Base-by-base conservation (phyloP, 2,888 invertebrate genomes). In the Smittia aterrima region DNA sequence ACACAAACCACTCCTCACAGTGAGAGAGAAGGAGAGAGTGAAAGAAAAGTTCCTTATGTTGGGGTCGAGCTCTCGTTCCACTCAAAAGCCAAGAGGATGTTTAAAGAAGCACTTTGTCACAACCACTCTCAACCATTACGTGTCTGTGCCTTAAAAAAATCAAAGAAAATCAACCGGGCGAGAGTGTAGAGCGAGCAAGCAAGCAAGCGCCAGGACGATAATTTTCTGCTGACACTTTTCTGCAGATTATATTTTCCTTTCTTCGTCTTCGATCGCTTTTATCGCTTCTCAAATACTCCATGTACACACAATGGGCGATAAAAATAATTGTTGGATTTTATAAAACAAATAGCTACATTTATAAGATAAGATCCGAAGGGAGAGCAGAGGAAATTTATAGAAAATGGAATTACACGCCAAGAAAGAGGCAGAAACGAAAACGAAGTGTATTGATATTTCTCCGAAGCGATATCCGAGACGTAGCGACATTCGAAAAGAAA, bases 271-370 rank as follows among this genome's bases (percentile, higher is more conserved):
- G 58, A 58, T 58, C 58, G 58, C 58, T 58, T 58, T 58, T 58
- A 58, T 58, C 58, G 58, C 22, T 22, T 58, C 22, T 58, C 22
- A 13, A n/a, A 68, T 22, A 41, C 41, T 47, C 24, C 66, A 40
- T 40, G 24, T 58, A 58, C 54, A 71, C 71, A 73, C 40, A 62
- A 73, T 66, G 47, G 66, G 40, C 64, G 74, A 74, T 74, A 74
- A 74, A 66, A 74, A 74, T 74, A 64, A 74, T 74, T 64, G 74
- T 53, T 66, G 41, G 64, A 66, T 64, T 38, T 74, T 74, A 74
- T 74, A 74, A 74, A 74, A 74, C 74, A 74, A 74, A 74, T 74
- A 74, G 53, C 74, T 66, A 74, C 74, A 74, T 74, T 66, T 74
- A 74, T 74, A 74, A 74, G 66, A 74, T 74, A 74, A 74, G 53